Evolutionary conservation across 2,113 vertebrate species (phyloP).

Genomic region (Callipepla californica): DNA sequence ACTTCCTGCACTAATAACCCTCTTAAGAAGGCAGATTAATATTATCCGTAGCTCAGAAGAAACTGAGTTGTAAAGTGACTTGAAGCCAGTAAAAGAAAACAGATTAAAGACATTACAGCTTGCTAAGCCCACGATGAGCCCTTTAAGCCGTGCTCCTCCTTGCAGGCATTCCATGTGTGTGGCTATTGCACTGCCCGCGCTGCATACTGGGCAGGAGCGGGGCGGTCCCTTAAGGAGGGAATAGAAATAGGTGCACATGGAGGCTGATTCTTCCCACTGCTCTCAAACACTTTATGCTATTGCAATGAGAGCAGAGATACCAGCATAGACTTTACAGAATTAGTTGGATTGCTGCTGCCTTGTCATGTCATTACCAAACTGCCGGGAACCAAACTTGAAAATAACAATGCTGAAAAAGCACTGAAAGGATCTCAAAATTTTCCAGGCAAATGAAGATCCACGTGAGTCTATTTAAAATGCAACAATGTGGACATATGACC

Average conservation of each 20-base stretch:
- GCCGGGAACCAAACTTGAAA: not conserved
- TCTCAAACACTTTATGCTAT: not conserved
- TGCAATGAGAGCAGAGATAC: not conserved
- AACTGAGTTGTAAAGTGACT: not conserved
- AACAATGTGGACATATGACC: not conserved
- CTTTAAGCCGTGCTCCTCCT: not conserved
- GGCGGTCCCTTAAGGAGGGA: not conserved
- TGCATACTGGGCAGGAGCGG: not conserved
- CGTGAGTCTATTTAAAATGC: not conserved
- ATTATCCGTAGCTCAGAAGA: not conserved
- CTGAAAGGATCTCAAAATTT: slow-evolving; percentile 27
- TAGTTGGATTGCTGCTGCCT: not conserved
- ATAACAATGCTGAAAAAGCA: not conserved
- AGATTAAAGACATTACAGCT: not conserved
- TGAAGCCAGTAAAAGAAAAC: not conserved
- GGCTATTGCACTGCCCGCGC: not conserved
- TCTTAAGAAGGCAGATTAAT: slow-evolving; percentile 24
- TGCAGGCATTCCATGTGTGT: accelerated
- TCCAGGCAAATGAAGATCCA: slow-evolving; percentile 1
- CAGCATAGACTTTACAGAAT: not conserved
- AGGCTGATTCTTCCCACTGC: not conserved
- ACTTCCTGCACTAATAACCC: slow-evolving; percentile 16
- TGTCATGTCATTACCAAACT: not conserved
- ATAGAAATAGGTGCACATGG: not conserved
- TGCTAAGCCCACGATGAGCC: not conserved